Conservation (phyloP, 2,113 vertebrate species). For the Ameiurus melas region DNA sequence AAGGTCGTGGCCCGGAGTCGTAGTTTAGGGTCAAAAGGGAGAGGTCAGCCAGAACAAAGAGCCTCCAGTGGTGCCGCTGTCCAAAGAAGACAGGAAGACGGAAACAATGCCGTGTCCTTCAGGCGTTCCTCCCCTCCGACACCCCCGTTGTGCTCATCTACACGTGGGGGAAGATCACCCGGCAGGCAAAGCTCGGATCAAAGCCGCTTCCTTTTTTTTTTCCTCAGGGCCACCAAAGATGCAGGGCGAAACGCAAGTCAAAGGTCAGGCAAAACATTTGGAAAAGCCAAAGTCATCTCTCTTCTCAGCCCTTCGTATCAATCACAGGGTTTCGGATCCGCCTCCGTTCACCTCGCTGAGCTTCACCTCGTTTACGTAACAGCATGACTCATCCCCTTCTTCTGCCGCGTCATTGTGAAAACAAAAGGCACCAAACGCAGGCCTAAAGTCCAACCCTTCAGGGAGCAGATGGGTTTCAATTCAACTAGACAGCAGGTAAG, state of each 20-base stretch:
- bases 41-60: conserved; percentile 50
- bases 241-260: conserved; percentile 35
- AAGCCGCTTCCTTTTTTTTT: conserved; percentile 40
- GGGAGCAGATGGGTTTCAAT: conserved; percentile 4
- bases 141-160: conserved; percentile 30
- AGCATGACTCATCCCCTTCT: conserved; percentile 25
- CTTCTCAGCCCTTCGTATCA: conserved; percentile 2
- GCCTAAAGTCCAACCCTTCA: neutral
- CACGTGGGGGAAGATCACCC: conserved; percentile 41
- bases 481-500: neutral
- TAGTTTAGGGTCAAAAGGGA: conserved; percentile 7
- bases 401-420: conserved; percentile 12
- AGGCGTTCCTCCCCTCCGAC: neutral
- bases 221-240: conserved; percentile 44
- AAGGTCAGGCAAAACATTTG: conserved; percentile 49
- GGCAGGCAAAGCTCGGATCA: conserved; percentile 47
- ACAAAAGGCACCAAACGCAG: conserved; percentile 28
- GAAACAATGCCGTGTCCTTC: conserved; percentile 56
- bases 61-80: conserved; percentile 37
- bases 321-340: conserved; percentile 23
- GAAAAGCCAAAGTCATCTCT: conserved; percentile 48
- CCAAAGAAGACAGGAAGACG: conserved; percentile 54
- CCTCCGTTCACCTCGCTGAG: neutral
- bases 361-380: conserved; percentile 28
- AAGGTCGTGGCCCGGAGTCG: neutral